These are phyloP conservation scores for Leucozona laternaria DNA, from an alignment of 2,888 invertebrate species.

Conservation along the genomic window DNA sequence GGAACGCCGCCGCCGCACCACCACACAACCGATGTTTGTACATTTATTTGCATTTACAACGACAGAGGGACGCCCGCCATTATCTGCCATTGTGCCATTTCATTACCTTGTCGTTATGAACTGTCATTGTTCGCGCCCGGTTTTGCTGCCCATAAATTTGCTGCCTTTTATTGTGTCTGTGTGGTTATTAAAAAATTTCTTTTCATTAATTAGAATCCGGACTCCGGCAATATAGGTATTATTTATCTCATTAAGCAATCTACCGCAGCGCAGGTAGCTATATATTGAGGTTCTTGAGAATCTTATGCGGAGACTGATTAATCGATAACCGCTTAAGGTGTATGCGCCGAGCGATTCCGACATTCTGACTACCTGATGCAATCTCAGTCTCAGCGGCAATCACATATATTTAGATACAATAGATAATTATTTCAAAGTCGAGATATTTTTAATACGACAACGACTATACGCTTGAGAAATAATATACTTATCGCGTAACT, in stretches of 20 bases:
- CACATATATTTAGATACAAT: too few relatives aligned
- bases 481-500: constrained; percentile 47
- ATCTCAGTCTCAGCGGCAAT: background rate
- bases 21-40: background rate
- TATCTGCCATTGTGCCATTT: constrained; percentile 9
- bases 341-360: background rate
- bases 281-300: background rate
- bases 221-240: constrained; percentile 11
- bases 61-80: background rate
- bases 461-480: background rate
- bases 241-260: constrained; percentile 57
- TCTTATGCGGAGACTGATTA: constrained; percentile 58
- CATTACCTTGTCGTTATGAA: constrained; percentile 43
- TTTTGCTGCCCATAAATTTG: constrained; percentile 55
- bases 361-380: background rate
- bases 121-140: constrained; percentile 20
- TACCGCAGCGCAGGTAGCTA: background rate
- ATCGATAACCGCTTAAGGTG: constrained; percentile 46
- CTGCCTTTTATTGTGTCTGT: constrained; percentile 59
- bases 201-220: constrained; percentile 66
- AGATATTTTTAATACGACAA: constrained; percentile 12
- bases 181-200: constrained; percentile 60
- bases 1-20: constrained; percentile 17
- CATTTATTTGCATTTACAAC: constrained; percentile 48
- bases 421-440: constrained; percentile 18